These are phyloP conservation scores for Anguilla obscura DNA, from an alignment of 2,797 vertebrate genomes.

Conservation along the genomic window DNA sequence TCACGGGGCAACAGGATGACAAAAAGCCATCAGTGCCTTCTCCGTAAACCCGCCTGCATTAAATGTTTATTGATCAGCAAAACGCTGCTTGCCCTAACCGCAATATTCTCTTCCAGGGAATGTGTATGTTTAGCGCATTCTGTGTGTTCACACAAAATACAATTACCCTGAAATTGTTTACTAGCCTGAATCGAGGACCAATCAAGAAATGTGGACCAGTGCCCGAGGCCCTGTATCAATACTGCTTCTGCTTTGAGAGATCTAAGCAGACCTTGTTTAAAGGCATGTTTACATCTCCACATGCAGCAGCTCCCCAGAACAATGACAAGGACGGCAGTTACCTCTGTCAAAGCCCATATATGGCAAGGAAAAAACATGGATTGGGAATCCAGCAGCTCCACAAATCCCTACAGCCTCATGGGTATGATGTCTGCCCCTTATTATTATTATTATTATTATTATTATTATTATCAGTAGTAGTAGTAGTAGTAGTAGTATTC, in stretches of 20 bases:
- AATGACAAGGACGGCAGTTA: background rate
- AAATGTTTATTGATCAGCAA: conserved; percentile 13
- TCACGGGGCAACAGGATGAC: background rate
- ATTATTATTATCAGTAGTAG: too few species aligned
- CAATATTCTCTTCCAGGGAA: background rate
- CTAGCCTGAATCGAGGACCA: background rate
- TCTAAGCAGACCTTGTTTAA: background rate
- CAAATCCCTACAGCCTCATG: background rate
- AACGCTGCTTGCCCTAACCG: background rate
- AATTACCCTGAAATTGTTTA: conserved; percentile 18
- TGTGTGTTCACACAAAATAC: background rate
- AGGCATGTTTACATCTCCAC: background rate
- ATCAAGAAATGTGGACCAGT: background rate
- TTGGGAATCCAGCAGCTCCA: background rate
- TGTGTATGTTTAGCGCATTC: background rate
- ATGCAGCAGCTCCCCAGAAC: background rate
- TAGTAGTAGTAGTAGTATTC: too few species aligned
- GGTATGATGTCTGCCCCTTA: background rate
- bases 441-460: too few species aligned
- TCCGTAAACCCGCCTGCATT: conserved; percentile 18
- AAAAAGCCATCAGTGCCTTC: background rate
- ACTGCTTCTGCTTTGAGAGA: background rate
- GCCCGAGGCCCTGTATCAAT: background rate
- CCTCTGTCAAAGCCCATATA: background rate
- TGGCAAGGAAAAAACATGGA: background rate